Percentiles rank a stretch among this genome's conserved stretches.
Evolutionary conservation across 2,113 vertebrate genomes (phyloP).

Genomic region (Mesocricetus auratus): DNA sequence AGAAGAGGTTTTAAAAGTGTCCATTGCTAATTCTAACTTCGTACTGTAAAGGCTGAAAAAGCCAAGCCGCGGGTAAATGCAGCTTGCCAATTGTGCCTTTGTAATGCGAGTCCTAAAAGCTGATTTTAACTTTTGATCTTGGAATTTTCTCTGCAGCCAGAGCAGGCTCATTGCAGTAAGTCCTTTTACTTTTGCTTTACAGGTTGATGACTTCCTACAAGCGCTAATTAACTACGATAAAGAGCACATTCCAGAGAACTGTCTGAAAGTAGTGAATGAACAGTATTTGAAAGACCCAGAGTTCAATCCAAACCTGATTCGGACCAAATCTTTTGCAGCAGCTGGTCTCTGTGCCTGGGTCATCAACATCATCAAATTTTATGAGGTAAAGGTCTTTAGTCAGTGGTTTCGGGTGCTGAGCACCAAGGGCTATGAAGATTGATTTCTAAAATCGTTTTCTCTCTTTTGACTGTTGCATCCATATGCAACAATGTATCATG

Average conservation of each 20-base stretch:
- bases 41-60: slow-evolving; percentile 70
- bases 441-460: neutral
- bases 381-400: slow-evolving; percentile 84
- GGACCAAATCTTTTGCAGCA: slow-evolving; percentile 91
- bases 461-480: neutral
- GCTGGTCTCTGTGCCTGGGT: slow-evolving; percentile 92
- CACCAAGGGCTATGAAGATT: neutral
- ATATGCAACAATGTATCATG: neutral
- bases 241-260: slow-evolving; percentile 91
- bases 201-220: slow-evolving; percentile 92
- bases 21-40: slow-evolving; percentile 83
- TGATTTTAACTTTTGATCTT: slow-evolving; percentile 75
- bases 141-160: slow-evolving; percentile 76
- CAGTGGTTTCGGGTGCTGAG: neutral
- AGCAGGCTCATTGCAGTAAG: slow-evolving; percentile 41
- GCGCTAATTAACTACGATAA: slow-evolving; percentile 90
- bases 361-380: slow-evolving; percentile 92
- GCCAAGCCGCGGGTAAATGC: slow-evolving; percentile 67
- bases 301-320: slow-evolving; percentile 90
- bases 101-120: slow-evolving; percentile 69
- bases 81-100: slow-evolving; percentile 78
- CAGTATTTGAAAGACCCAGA: slow-evolving; percentile 89
- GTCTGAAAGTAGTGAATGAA: slow-evolving; percentile 90
- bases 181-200: slow-evolving; percentile 74
- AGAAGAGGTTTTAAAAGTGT: slow-evolving; percentile 81